Base-by-base conservation (phyloP, 2,888 invertebrate species). In the Malachius bipustulatus region DNA sequence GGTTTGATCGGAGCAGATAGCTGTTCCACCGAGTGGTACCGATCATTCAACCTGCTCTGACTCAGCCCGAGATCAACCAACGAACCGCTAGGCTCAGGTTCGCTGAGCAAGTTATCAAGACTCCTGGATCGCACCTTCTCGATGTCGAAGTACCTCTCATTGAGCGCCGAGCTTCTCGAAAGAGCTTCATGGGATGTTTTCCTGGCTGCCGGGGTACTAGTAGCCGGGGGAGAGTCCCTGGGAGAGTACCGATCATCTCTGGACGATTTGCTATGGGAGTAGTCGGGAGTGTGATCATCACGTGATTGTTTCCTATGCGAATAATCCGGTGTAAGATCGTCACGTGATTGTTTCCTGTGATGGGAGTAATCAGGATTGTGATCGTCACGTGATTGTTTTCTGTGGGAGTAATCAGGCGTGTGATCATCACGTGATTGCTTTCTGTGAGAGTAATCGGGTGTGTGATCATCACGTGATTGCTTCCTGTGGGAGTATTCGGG, bases 21-120 rank as follows among this genome's bases (percentile, higher is more conserved):
- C 16, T 78, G 70, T 57, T 88, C 88, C 16, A 84, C 78, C 3
- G 87, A 88, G 54, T 85, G 87, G 54, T 91, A 91, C 11, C 93
- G 71, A 43, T 85, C 87, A 56, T 93, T 93, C 4, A 93, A 63
- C 35, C 84, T 75, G 6, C 87, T 85, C 49, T 83, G 82, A 0
- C 90, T 88, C 26, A 91, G 62, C 2, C 88, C 89, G 41, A 88
- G 59, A 41, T 78, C 80, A 1, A 77, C 72, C 13, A 87, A 59
- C 2, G 79, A 77, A n/a, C n/a, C n/a, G 37, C 75, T 71, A 42
- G 74, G 74, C 48, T 82, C 73, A 3, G 67, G 64, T 41, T 69
- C 67, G n/a, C 76, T 74, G 4, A 89, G 55, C 1, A 89, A 63
- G 56, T 89, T 88, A 54, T 89, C 89, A 36, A 89, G 62, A 19